Base-by-base conservation (phyloP, 2,888 invertebrate genomes). In the Dromius quadrimaculatus region DNA sequence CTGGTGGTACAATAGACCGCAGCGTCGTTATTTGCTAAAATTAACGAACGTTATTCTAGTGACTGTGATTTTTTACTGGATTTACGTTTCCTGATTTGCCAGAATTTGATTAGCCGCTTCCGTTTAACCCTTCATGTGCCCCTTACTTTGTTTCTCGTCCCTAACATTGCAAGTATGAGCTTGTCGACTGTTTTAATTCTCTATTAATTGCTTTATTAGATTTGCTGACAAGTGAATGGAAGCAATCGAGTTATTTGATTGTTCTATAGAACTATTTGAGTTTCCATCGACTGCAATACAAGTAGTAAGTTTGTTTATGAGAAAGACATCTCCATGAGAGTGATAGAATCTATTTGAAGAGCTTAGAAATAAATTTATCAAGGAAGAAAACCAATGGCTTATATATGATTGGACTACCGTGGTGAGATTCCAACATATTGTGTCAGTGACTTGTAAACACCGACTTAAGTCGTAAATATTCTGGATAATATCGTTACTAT, bases 11-110 rank as follows among this genome's bases (percentile, higher is more conserved):
- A 17, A n/a, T 32, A 8, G 41, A 41, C 47, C 57, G 50, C 34
- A 38, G 54, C 38, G 22, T n/a, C 65, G 66, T 28, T 66, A 69
- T 69, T 69, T 69, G 69, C 69, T 32, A 45, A 69, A 59, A 69
- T 69, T 69, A 69, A 69, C 69, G 69, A 69, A 69, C 69, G 69
- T 69, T 41, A 61, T 69, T 61, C 61, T 43, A 45, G 23, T 43
- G 69, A 20, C 61, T 43, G 59, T 15, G 41, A 43, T 65, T 57
- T 66, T 57, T 66, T 50, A 41, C 43, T 11, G 41, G 57, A 59
- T 59, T 59, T 68, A 11, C 68, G 57, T 57, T 41, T 59, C 59
- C 28, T 59, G 57, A 59, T 59, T 68, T 68, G 57, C 57, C 32
- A 47, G 57, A 41, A 68, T 68, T 68, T 68, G 68, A 68, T 68